Evolutionary conservation across 92 coral and sea anemone species (phyloP).

Genomic region (Epizoanthus ramosus): DNA sequence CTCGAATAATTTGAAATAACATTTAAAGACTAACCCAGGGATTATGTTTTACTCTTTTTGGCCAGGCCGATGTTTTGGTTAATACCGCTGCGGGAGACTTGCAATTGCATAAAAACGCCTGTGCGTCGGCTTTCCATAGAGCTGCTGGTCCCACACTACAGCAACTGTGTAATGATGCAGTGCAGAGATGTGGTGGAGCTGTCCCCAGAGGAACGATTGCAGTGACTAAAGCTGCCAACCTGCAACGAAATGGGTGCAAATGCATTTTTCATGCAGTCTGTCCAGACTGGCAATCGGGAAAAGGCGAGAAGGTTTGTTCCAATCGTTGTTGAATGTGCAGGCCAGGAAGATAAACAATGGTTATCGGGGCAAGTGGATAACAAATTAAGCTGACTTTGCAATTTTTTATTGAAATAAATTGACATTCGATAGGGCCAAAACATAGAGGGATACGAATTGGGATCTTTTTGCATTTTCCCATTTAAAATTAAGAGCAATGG

Average conservation of each 20-base stretch:
- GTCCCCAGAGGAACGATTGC: slow-evolving; percentile 30
- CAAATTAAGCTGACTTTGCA: no score
- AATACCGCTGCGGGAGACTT: slow-evolving; percentile 64
- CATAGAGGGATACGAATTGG: no score
- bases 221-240: slow-evolving; percentile 38
- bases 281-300: slow-evolving; percentile 20
- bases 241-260: slow-evolving; percentile 25
- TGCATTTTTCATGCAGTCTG: slow-evolving; percentile 49
- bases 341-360: no score
- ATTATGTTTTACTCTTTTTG: background rate
- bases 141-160: slow-evolving; percentile 75
- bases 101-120: slow-evolving; percentile 57
- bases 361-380: no score
- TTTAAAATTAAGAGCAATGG: no score
- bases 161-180: slow-evolving; percentile 54
- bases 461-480: no score
- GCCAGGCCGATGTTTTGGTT: slow-evolving; percentile 39
- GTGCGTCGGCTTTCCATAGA: slow-evolving; percentile 65
- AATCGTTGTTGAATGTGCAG: no score
- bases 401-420: no score
- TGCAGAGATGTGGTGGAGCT: background rate
- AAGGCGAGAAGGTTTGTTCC: slow-evolving; percentile 35
- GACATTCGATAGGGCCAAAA: no score
- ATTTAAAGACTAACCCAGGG: background rate
- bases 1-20: background rate